Base-by-base conservation (phyloP, 2,113 vertebrate species). In the Furnarius figulus region DNA sequence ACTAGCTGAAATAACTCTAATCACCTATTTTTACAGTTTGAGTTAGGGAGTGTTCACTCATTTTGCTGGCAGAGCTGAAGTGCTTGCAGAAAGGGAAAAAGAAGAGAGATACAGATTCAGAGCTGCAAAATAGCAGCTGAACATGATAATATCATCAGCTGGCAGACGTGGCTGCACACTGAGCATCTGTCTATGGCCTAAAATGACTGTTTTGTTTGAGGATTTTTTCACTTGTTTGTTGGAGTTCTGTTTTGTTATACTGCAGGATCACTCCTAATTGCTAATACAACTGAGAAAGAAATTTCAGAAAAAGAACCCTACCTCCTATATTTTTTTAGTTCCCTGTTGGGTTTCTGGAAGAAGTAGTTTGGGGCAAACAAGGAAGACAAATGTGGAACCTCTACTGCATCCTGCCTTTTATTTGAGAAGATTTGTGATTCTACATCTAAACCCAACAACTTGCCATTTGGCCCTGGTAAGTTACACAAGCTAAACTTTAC, bases 11-110 rank as follows among this genome's bases (percentile, higher is more conserved):
- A 77, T 61, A 92, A 42, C 75, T 92, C 82, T 74, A 86, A 95
- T 90, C 55, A 77, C 83, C 67, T 95, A 62, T 81, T 95, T 96
- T 89, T 89, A 78, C 79, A 59, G 59, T 50, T 93, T 72, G 53
- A 72, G 47, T 72, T 75, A 65, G 30, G 27, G 37, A 87, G n/a
- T 4, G 28, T 76, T 90, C 76, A 50, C 35, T 86, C 20, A 17
- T 90, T 90, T 88, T 67, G 19, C 80, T 72, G 28, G n/a, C 55
- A 63, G 59, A 90, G 65, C 50, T 75, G 70, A 87, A 75, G 39
- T 37, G 33, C 33, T 86, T 78, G 47, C 35, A 81, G 59, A 62
- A 73, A 70, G 12, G n/a, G 46, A 76, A 90, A 75, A 85, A 14
- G 17, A 68, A 73, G 81, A 74, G 46, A 72, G 59, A 37, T 50